phyloP scores from a whole-genome alignment of 35 echinoderm and acorn worm genomes.

The Lytechinus pictus region DNA sequence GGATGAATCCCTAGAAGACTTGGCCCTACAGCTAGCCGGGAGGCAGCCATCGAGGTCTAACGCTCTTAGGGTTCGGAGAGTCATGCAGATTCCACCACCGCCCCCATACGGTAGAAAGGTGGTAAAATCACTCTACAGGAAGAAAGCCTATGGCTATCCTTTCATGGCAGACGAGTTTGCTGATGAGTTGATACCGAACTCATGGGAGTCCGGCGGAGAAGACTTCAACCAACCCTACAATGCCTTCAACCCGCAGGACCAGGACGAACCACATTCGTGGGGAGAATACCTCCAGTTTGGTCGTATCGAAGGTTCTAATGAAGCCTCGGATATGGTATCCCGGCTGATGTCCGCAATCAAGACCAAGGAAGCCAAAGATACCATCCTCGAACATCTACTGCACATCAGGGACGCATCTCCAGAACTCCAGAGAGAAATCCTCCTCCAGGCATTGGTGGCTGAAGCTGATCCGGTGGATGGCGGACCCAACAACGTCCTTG shows the following conservation, averaged over 20 bases:
- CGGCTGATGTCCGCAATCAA: background rate
- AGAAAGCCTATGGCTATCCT: constrained; percentile 34
- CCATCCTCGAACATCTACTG: background rate
- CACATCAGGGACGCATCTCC: background rate
- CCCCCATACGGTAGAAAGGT: constrained; percentile 27
- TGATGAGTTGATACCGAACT: background rate
- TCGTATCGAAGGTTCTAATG: background rate
- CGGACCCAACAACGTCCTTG: too few relatives aligned
- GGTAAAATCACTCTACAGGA: constrained; percentile 36
- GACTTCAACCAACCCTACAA: background rate
- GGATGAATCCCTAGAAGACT: background rate
- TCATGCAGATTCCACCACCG: constrained; percentile 39
- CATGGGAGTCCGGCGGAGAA: background rate
- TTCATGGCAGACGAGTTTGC: constrained; percentile 10
- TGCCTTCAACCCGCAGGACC: background rate
- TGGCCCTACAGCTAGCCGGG: constrained; percentile 11
- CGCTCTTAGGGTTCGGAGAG: background rate
- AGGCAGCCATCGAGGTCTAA: background rate
- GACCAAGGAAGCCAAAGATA: constrained; percentile 8
- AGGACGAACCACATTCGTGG: background rate
- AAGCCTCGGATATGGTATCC: background rate
- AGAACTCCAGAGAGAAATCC: constrained; percentile 20
- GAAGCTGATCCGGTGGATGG: background rate
- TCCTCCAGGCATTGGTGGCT: constrained; percentile 22
- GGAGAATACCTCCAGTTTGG: constrained; percentile 12